A percentile compares a stretch with the other conserved stretches of the same genome.
These are phyloP conservation scores for Phylloscopus trochilus DNA, from an alignment of 2,113 vertebrate species.

Conservation along the genomic window DNA sequence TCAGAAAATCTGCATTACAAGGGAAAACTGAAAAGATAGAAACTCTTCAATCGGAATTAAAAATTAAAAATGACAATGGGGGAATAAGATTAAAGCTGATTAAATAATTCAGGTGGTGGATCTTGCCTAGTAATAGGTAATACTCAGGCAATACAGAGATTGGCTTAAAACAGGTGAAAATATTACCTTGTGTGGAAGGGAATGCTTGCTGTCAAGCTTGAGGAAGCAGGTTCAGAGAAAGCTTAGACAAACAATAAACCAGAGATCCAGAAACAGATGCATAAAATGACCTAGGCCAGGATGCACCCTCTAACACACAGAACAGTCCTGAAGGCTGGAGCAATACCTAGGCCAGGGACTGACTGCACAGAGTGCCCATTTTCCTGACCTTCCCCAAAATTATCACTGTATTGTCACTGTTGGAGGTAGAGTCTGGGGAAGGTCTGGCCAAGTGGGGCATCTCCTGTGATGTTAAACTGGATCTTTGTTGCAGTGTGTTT, in stretches of 20 bases:
- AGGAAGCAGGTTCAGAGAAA: neutral
- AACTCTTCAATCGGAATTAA: neutral
- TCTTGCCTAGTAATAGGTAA: neutral
- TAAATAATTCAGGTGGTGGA: neutral
- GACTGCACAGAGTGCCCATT: neutral
- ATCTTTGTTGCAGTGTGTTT: neutral
- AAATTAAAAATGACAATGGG: neutral
- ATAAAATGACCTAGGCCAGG: neutral
- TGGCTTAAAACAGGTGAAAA: neutral
- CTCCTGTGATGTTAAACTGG: neutral
- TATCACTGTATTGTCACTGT: neutral
- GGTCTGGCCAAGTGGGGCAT: neutral
- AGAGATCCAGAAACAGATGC: neutral
- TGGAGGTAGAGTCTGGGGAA: neutral
- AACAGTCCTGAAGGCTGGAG: neutral
- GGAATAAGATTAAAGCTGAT: neutral
- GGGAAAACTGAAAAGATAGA: neutral
- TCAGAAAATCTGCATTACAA: neutral
- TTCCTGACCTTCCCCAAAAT: neutral
- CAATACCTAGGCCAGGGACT: neutral
- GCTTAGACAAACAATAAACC: neutral
- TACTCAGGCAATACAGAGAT: neutral
- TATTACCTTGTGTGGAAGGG: neutral
- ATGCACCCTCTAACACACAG: neutral
- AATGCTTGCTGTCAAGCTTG: neutral